A percentile compares a stretch with the other conserved stretches of the same genome.
phyloP scores from a whole-genome alignment of 2,797 vertebrate species.

The Melopsittacus undulatus region DNA sequence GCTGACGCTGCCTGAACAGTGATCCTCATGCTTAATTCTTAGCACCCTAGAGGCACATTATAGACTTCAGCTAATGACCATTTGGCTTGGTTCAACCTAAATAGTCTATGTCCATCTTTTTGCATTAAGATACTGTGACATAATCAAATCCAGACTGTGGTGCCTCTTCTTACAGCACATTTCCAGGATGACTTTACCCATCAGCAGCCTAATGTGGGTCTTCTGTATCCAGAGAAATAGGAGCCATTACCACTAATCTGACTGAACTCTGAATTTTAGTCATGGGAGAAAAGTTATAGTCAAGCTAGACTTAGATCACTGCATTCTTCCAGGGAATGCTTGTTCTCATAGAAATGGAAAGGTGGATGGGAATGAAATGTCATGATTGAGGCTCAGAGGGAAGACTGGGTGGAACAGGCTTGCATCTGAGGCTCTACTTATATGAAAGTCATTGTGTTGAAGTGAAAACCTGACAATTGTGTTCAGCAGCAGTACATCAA shows the following conservation, averaged over 20 bases:
- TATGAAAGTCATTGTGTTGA: not conserved
- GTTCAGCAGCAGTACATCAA: not conserved
- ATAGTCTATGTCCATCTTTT: not conserved
- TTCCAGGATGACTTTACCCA: not conserved
- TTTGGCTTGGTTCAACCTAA: not conserved
- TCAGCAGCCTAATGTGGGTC: not conserved
- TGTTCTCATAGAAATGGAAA: not conserved
- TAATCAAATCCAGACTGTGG: not conserved
- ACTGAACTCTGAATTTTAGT: not conserved
- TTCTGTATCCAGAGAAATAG: not conserved
- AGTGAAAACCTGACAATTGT: not conserved
- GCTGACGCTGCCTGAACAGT: not conserved
- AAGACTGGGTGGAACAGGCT: not conserved
- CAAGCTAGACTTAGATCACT: not conserved
- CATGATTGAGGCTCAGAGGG: not conserved
- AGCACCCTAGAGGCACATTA: not conserved
- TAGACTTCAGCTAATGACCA: not conserved
- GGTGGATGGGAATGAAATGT: not conserved
- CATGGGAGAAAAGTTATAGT: not conserved
- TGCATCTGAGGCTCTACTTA: not conserved
- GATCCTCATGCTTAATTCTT: not conserved
- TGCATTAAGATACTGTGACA: not conserved
- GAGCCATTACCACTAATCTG: not conserved
- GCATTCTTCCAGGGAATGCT: not conserved
- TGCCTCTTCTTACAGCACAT: not conserved